A percentile compares a stretch with the other conserved stretches of the same genome.
These are phyloP conservation scores for Crocodylus rhombifer DNA, from an alignment of 2,797 vertebrate genomes.

Conservation along the genomic window DNA sequence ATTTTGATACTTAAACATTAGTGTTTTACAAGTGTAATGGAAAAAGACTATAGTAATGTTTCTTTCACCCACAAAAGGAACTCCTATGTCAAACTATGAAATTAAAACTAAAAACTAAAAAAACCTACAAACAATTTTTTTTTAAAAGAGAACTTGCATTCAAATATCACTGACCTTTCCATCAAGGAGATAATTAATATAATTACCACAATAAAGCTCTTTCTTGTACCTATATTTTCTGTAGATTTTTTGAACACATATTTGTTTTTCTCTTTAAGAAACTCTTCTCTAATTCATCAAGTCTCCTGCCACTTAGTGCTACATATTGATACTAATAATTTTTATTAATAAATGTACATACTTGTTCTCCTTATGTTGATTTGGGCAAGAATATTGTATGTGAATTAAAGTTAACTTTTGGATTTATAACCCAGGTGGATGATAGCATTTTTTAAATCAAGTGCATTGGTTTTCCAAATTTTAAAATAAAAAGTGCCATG, in stretches of 20 bases:
- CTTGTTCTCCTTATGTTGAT: conserved; percentile 13
- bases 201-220: not conserved
- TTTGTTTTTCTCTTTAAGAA: not conserved
- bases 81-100: not conserved
- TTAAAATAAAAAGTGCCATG: not conserved
- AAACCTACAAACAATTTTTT: not conserved
- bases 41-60: not conserved
- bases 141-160: not conserved
- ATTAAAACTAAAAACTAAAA: conserved; percentile 3
- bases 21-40: not conserved
- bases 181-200: conserved; percentile 24
- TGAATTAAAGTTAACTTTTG: conserved; percentile 4
- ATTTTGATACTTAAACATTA: not conserved
- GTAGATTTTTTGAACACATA: not conserved
- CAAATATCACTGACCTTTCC: conserved; percentile 20
- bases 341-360: conserved; percentile 7
- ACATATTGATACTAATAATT: conserved; percentile 11
- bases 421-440: not conserved
- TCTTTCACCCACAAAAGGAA: not conserved
- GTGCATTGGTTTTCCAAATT: not conserved
- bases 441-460: conserved; percentile 11
- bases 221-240: not conserved
- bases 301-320: not conserved
- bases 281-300: not conserved
- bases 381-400: not conserved